These are phyloP conservation scores for Elanus axillaris DNA, from an alignment of 2,113 vertebrate species.

Conservation along the genomic window DNA sequence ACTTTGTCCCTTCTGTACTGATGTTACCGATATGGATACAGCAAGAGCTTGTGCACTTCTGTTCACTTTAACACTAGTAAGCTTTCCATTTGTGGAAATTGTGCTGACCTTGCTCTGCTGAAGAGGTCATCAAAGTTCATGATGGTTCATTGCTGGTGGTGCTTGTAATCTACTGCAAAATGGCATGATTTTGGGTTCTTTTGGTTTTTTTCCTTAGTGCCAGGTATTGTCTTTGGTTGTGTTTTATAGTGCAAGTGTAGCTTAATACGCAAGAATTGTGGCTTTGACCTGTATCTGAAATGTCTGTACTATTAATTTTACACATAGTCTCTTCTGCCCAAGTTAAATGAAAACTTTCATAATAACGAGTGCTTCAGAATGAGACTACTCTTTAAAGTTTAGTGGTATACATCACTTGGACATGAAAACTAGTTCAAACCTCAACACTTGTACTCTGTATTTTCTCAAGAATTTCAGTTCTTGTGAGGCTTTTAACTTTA, in stretches of 20 bases:
- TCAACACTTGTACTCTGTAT: not conserved
- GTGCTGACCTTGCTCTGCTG: not conserved
- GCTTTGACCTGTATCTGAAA: not conserved
- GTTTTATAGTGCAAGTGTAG: not conserved
- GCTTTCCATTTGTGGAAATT: not conserved
- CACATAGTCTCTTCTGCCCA: not conserved
- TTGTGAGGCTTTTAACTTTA: slow-evolving; percentile 16
- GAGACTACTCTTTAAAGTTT: not conserved
- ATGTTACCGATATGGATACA: not conserved
- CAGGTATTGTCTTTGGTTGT: not conserved
- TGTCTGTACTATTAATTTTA: not conserved
- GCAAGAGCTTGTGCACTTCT: not conserved
- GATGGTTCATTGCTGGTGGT: not conserved
- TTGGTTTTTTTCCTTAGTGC: not conserved
- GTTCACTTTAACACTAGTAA: not conserved
- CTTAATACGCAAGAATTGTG: not conserved
- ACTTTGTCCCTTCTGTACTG: not conserved
- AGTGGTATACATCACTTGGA: not conserved
- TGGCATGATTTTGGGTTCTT: not conserved
- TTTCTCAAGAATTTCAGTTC: not conserved
- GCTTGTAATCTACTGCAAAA: not conserved
- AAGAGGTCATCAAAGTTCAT: rapidly evolving
- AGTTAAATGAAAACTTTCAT: not conserved
- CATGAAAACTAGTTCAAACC: not conserved
- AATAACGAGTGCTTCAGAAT: not conserved